A percentile compares a stretch with the other conserved stretches of the same genome.
These are phyloP conservation scores for Stratiomys singularior DNA, from an alignment of 2,888 invertebrate species.

Conservation along the genomic window DNA sequence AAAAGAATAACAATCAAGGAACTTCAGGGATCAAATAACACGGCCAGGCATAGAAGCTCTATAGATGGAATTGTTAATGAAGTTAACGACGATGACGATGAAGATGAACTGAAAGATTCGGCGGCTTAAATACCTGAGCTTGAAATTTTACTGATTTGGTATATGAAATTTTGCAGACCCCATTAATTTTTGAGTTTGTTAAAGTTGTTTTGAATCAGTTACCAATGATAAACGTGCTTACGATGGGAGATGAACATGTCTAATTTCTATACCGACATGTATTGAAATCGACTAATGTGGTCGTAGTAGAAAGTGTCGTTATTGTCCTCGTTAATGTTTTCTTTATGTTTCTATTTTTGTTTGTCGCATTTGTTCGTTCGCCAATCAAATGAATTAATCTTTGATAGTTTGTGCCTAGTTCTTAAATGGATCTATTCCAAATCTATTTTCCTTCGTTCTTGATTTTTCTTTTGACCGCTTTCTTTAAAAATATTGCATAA, in stretches of 20 bases:
- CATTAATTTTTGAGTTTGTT: not conserved
- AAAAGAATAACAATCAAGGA: conserved; percentile 37
- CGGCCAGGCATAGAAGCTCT: not conserved
- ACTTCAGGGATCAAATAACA: conserved; percentile 38
- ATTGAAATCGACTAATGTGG: not conserved
- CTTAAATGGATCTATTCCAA: too few species aligned
- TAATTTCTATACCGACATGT: too few species aligned
- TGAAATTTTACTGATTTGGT: not conserved
- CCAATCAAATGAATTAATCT: not conserved
- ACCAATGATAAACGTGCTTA: not conserved
- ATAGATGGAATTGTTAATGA: not conserved
- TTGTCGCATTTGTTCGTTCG: not conserved
- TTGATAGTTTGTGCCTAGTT: too few species aligned
- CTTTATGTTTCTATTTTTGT: conserved; percentile 14
- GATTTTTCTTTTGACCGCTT: too few species aligned
- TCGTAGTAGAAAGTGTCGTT: not conserved
- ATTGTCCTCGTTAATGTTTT: conserved; percentile 4
- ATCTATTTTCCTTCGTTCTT: too few species aligned
- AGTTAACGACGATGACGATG: conserved; percentile 51
- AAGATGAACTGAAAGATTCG: conserved; percentile 54
- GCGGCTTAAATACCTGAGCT: conserved; percentile 54
- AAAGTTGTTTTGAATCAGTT: not conserved
- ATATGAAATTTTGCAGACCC: not conserved
- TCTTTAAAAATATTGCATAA: too few species aligned
- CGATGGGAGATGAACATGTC: too few species aligned